A percentile compares a stretch with the other conserved stretches of the same genome.
Conservation (phyloP, 2,113 vertebrate species). For the Neogale vison region DNA sequence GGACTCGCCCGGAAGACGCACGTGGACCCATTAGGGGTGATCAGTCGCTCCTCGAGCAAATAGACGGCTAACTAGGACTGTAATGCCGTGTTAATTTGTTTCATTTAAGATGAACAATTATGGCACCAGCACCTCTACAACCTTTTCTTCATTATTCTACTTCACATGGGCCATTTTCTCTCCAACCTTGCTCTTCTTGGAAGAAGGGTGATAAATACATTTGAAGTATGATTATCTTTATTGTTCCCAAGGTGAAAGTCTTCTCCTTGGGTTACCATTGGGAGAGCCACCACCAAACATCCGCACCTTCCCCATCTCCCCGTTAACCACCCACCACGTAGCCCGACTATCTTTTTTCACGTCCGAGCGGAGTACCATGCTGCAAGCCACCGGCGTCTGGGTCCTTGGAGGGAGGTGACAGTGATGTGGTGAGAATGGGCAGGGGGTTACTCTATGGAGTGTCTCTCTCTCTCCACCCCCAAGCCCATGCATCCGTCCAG, state of each 20-base stretch:
- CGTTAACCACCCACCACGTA: background rate
- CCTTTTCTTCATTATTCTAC: background rate
- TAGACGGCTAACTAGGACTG: rapidly evolving
- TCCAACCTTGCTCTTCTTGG: background rate
- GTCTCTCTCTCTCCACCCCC: background rate
- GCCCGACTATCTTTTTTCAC: rapidly evolving
- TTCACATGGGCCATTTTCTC: background rate
- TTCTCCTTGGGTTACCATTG: rapidly evolving
- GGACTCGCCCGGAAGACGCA: background rate
- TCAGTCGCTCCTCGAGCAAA: background rate
- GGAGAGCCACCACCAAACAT: no score
- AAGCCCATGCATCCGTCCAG: rapidly evolving
- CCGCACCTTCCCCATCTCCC: rapidly evolving
- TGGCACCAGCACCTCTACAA: background rate
- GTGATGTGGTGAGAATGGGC: rapidly evolving
- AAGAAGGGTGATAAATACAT: background rate
- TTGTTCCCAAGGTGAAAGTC: background rate
- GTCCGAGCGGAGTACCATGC: rapidly evolving
- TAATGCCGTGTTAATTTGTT: background rate
- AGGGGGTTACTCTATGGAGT: rapidly evolving
- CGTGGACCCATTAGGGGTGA: background rate
- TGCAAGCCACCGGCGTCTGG: rapidly evolving
- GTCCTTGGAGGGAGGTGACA: background rate
- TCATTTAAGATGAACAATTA: background rate
- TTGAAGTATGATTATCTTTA: background rate